Evolutionary conservation across 2,888 invertebrate genomes (phyloP).

Genomic region (Apodemia mormo): DNA sequence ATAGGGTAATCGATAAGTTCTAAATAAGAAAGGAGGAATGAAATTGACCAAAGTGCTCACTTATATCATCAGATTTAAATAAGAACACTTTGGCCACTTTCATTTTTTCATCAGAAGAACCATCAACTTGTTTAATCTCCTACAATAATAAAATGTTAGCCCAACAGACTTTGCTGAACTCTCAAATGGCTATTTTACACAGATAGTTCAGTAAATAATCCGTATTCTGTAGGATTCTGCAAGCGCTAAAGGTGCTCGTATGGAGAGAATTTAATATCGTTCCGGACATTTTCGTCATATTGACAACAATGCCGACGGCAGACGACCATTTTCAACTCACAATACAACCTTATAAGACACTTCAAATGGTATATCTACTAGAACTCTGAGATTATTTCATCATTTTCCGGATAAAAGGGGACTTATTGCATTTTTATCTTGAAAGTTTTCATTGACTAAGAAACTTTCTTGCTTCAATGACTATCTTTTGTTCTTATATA

Average conservation of each 20-base stretch:
- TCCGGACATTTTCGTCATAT: constrained; percentile 24
- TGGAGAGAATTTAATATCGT: constrained; percentile 24
- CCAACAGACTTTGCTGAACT: neutral
- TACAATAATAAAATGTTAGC: neutral
- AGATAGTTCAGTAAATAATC: constrained; percentile 14
- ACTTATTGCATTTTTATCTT: constrained; percentile 13
- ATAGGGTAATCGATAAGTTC: too few species aligned
- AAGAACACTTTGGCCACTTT: too few species aligned
- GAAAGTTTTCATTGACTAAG: neutral
- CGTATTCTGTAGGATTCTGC: constrained; percentile 14
- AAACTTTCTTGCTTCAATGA: neutral
- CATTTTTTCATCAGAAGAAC: too few species aligned
- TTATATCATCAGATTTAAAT: too few species aligned
- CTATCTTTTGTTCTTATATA: neutral
- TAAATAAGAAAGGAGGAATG: too few species aligned
- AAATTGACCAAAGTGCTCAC: too few species aligned
- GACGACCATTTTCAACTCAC: constrained; percentile 11
- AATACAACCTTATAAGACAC: constrained; percentile 15
- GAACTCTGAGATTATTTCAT: neutral
- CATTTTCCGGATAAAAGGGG: constrained; percentile 6
- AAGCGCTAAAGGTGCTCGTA: constrained; percentile 14
- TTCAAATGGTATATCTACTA: constrained; percentile 9
- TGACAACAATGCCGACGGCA: constrained; percentile 21
- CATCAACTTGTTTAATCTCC: too few species aligned
- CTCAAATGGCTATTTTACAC: neutral